Conservation (phyloP, 2,797 vertebrate species). For the Oceanodroma leucorhoa region DNA sequence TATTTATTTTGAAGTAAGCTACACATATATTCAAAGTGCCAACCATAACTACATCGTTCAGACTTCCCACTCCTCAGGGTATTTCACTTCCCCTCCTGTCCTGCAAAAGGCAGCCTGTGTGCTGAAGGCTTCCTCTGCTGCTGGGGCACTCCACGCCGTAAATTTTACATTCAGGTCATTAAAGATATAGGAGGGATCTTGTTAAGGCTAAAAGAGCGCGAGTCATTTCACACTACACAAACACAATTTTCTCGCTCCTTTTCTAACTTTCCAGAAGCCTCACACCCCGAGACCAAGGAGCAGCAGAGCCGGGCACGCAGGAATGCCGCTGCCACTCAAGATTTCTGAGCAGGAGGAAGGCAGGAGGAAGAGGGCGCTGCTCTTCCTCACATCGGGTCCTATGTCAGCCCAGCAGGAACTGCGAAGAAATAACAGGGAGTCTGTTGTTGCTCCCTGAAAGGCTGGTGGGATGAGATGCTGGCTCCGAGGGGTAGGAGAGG, state of each 20-base stretch:
- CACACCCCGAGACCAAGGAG: background rate
- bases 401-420: accelerated
- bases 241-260: background rate
- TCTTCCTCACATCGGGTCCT: background rate
- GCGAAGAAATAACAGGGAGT: background rate
- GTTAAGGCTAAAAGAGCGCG: background rate
- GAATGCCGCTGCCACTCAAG: background rate
- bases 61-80: background rate
- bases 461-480: background rate
- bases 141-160: background rate
- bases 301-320: background rate
- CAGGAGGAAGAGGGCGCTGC: slow-evolving; percentile 26
- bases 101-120: slow-evolving; percentile 4
- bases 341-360: background rate
- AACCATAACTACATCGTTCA: slow-evolving; percentile 38
- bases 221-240: background rate
- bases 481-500: background rate
- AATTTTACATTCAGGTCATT: slow-evolving; percentile 34
- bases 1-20: slow-evolving; percentile 9
- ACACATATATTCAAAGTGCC: background rate
- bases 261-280: background rate
- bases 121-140: background rate
- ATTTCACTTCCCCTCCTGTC: background rate
- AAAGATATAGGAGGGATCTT: slow-evolving; percentile 29
- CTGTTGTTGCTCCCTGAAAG: background rate